Conservation (phyloP, 2,113 vertebrate species). For the Nannospalax galili region DNA sequence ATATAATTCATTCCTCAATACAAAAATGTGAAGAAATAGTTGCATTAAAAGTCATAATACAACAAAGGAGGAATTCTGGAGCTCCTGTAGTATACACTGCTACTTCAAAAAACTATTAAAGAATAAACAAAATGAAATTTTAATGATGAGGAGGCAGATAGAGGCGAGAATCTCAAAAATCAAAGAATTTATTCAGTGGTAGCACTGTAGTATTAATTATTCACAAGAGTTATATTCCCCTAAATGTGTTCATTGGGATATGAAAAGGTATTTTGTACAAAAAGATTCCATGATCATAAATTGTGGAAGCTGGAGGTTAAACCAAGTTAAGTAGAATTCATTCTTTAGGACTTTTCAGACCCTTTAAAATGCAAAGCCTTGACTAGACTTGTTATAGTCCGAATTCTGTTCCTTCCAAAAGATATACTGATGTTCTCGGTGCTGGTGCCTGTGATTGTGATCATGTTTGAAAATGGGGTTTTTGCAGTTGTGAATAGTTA, state of each 20-base stretch:
- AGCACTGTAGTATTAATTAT: neutral
- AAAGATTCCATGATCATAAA: neutral
- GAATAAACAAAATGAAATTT: conserved; percentile 50
- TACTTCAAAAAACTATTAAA: conserved; percentile 33
- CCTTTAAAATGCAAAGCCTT: neutral
- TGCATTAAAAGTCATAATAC: neutral
- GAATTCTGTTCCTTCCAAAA: neutral
- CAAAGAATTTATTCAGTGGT: neutral
- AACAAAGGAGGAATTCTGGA: neutral
- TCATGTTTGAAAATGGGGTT: neutral
- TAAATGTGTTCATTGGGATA: neutral
- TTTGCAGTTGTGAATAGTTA: neutral
- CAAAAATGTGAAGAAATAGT: neutral
- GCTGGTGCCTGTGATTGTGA: neutral
- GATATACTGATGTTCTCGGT: fast-evolving
- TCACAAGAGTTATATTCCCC: neutral
- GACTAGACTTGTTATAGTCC: neutral
- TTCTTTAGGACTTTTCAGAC: neutral
- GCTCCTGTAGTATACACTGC: neutral
- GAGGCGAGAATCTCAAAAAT: conserved; percentile 21
- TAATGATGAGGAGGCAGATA: neutral
- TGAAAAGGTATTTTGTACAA: conserved; percentile 17
- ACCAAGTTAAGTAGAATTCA: neutral
- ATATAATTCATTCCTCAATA: neutral
- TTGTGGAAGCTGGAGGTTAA: neutral